phyloP scores from a whole-genome alignment of 1,140 invertebrate genomes.

The Drosophila lini region DNA sequence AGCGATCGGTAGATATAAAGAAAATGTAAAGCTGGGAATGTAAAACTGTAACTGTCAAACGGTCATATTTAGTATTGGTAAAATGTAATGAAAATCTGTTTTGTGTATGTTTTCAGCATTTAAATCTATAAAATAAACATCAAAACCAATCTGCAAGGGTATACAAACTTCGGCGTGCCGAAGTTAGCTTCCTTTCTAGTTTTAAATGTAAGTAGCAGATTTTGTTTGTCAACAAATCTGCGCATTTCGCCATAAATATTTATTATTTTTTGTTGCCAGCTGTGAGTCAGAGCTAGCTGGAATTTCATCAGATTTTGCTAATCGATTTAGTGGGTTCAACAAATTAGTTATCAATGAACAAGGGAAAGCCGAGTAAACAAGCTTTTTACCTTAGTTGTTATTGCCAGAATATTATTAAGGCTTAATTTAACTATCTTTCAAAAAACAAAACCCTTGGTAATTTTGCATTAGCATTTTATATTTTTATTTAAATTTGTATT shows the following conservation, averaged over 20 bases:
- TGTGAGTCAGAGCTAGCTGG: conserved; percentile 1
- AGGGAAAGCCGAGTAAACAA: not conserved
- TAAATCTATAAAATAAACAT: too few relatives aligned
- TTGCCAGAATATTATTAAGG: not conserved
- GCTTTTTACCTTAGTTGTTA: too few relatives aligned
- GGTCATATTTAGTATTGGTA: too few relatives aligned
- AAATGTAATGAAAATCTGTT: too few relatives aligned
- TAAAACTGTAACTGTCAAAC: too few relatives aligned
- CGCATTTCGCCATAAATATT: conserved; percentile 9
- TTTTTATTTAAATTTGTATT: conserved; percentile 66
- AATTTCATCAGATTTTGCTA: conserved; percentile 19
- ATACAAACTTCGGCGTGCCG: too few relatives aligned
- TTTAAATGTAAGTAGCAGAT: not conserved
- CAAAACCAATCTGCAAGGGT: too few relatives aligned
- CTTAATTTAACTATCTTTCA: not conserved
- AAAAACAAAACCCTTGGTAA: not conserved
- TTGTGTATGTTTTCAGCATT: too few relatives aligned
- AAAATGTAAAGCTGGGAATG: too few relatives aligned
- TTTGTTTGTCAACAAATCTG: conserved; percentile 19
- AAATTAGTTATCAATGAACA: not conserved
- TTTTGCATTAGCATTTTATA: conserved; percentile 52
- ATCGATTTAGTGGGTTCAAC: conserved; percentile 1
- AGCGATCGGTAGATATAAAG: too few relatives aligned
- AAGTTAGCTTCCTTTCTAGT: too few relatives aligned
- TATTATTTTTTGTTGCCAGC: conserved; percentile 5